Base-by-base conservation (phyloP, 2,797 vertebrate species). In the Pseudochaenichthys georgianus region DNA sequence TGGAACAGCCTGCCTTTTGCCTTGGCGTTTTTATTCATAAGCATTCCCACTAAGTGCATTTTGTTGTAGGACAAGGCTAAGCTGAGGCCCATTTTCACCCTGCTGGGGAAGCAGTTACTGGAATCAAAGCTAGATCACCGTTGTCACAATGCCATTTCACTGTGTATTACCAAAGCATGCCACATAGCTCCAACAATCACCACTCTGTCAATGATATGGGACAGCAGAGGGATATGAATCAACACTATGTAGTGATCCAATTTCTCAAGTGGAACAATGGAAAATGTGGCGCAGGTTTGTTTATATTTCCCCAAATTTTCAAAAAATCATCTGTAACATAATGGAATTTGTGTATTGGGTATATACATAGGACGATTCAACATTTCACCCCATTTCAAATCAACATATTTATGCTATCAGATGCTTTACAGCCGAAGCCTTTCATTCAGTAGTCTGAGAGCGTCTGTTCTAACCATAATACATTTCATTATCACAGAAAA, bases 41-140 rank as follows among this genome's bases (percentile, higher is more conserved):
- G 87, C 82, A 89, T 91, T 93, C 68, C 67, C 82, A 67, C 88
- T 93, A 92, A 94, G 92, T 93, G 93, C 93, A 92, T 93, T 92
- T 91, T 91, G 92, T 89, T 89, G 88, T 93, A 88, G 77, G 87
- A 92, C 90, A 88, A 87, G 84, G 86, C 81, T 78, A 71, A 83
- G 74, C 84, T 58, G 73, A 82, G 63, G 75, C 66, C 83, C 74
- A 85, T 89, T 92, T 91, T 91, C 89, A 87, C 89, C 78, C 87
- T 70, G 83, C 85, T 83, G 79, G 64, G 82, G 83, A 74, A 89
- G 80, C 83, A 79, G 88, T 92, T 91, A 93, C 90, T 71, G 90
- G 91, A 92, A 90, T 93, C 92, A 90, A 91, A 92, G 89, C 82
- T 85, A 81, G 74, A 93, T 93, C 91, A 90, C 85, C 78, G 85